Evolutionary conservation across 35 echinoderm and acorn worm genomes (phyloP).

Genomic region (Lytechinus variegatus): DNA sequence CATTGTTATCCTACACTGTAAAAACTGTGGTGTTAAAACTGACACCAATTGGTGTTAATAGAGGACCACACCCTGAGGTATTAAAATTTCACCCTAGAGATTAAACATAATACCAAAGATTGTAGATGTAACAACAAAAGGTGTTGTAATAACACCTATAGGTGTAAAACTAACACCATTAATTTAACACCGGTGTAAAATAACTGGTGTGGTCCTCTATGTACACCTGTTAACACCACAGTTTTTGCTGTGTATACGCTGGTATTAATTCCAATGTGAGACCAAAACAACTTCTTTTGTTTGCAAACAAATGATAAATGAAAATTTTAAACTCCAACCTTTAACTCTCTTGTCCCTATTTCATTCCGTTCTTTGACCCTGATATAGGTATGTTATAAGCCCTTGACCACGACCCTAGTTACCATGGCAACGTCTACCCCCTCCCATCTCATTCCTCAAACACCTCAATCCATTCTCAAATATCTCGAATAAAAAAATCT

Average conservation of each 20-base stretch:
- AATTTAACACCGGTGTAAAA: no score
- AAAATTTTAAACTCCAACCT: neutral
- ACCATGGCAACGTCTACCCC: neutral
- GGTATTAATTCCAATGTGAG: neutral
- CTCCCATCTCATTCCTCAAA: neutral
- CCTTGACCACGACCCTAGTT: neutral
- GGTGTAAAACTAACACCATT: no score
- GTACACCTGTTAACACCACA: no score
- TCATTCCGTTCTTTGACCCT: neutral
- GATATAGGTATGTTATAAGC: neutral
- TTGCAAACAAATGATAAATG: neutral
- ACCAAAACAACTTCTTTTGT: neutral
- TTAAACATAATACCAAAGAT: no score
- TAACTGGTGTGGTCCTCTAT: no score
- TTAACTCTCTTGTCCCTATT: neutral
- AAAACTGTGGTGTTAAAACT: no score
- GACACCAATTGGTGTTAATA: no score
- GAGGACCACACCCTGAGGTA: no score
- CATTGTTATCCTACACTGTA: neutral
- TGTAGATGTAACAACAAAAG: no score
- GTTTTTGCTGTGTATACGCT: no score
- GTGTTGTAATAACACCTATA: no score
- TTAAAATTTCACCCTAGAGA: no score
- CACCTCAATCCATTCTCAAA: neutral
- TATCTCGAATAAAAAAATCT: neutral